These are phyloP conservation scores for Fistularia commersonii DNA, from an alignment of 2,797 vertebrate species.

Conservation along the genomic window DNA sequence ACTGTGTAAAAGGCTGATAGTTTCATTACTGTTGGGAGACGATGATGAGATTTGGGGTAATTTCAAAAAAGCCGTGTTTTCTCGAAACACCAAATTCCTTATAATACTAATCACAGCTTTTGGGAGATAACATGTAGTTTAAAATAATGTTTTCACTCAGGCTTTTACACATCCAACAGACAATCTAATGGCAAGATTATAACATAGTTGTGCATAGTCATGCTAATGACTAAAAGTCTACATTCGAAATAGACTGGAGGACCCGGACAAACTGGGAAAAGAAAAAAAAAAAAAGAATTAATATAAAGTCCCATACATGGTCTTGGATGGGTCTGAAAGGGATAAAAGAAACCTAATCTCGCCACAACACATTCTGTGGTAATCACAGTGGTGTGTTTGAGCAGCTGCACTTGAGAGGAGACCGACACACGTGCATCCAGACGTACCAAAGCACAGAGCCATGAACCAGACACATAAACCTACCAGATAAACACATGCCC, in stretches of 20 bases:
- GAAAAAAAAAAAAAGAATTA: conserved; percentile 27
- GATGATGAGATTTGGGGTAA: too few relatives aligned
- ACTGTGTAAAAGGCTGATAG: too few relatives aligned
- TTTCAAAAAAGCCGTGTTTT: too few relatives aligned
- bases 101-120: too few relatives aligned
- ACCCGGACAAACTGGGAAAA: conserved; percentile 29
- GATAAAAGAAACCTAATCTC: conserved; percentile 62
- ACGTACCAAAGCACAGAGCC: conserved; percentile 13
- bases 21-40: too few relatives aligned
- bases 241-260: conserved; percentile 41
- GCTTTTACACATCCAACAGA: conserved; percentile 14
- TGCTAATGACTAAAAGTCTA: conserved; percentile 24
- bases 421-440: conserved; percentile 31
- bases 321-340: conserved; percentile 67
- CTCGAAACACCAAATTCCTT: too few relatives aligned
- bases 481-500: conserved; percentile 17
- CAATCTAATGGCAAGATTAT: conserved; percentile 12
- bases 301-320: conserved; percentile 47
- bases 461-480: conserved; percentile 25
- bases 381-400: conserved; percentile 45
- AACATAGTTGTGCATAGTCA: conserved; percentile 40
- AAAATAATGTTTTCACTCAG: too few relatives aligned
- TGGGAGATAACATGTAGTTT: too few relatives aligned
- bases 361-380: conserved; percentile 39
- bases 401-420: conserved; percentile 53